These are phyloP conservation scores for Akabosia matsudoensis DNA, from an alignment of 1,140 invertebrate genomes.

Conservation along the genomic window DNA sequence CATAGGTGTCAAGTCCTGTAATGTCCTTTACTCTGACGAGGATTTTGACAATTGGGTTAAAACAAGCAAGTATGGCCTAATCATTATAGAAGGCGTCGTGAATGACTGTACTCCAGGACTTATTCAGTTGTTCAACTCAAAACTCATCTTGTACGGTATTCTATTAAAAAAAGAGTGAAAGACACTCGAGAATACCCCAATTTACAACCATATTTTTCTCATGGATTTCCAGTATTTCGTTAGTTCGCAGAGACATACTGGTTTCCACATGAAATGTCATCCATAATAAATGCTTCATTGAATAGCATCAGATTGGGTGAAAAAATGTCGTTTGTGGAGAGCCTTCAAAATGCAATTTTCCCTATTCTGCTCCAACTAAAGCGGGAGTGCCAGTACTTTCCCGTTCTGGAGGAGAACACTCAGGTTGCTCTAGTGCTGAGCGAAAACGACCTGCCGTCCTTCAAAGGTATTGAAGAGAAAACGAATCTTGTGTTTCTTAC, in stretches of 20 bases:
- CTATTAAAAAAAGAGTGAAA: too few relatives aligned
- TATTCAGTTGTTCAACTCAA: background rate
- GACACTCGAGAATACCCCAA: too few relatives aligned
- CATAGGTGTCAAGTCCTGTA: background rate
- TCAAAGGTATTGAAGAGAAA: background rate
- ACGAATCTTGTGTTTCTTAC: background rate
- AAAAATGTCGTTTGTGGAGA: background rate
- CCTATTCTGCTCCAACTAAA: background rate
- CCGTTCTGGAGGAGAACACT: background rate
- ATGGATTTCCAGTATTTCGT: too few relatives aligned
- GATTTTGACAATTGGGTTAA: background rate
- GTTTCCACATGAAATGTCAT: background rate
- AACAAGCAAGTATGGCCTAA: background rate
- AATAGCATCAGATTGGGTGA: background rate
- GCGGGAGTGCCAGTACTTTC: background rate
- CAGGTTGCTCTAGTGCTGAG: background rate
- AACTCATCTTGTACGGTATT: too few relatives aligned
- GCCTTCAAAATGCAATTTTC: background rate
- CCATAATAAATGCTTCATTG: background rate
- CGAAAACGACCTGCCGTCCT: background rate
- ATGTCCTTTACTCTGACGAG: background rate
- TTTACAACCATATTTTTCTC: too few relatives aligned
- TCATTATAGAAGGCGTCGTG: background rate
- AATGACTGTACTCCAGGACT: background rate
- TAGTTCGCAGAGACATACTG: background rate